A percentile compares a stretch with the other conserved stretches of the same genome.
Conservation (phyloP, 1,140 invertebrate species). For the Oryzaephilus surinamensis region DNA sequence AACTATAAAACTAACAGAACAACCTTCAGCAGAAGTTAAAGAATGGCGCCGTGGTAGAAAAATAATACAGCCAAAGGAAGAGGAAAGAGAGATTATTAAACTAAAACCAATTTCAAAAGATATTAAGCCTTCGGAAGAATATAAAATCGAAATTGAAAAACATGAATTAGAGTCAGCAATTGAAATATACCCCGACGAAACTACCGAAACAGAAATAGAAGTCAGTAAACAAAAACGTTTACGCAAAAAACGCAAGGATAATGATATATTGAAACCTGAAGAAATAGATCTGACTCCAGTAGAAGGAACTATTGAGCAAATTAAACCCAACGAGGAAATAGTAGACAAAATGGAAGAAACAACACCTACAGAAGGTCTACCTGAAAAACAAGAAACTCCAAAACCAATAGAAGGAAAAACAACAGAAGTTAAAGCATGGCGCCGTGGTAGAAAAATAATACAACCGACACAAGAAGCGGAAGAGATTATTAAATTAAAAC, state of each 20-base stretch:
- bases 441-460: constrained; percentile 35
- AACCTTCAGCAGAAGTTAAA: constrained; percentile 12
- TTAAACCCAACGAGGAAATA: constrained; percentile 35
- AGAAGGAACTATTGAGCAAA: no score
- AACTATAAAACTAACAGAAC: constrained; percentile 13
- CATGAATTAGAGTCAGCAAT: no score
- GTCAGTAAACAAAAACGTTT: no score
- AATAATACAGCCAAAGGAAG: constrained; percentile 17
- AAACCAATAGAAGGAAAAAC: constrained; percentile 29
- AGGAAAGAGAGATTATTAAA: constrained; percentile 9
- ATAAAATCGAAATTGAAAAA: no score
- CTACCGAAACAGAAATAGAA: no score
- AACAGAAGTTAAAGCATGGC: constrained; percentile 29
- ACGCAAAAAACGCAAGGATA: no score
- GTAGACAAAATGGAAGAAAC: constrained; percentile 32
- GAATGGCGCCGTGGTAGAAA: constrained; percentile 25
- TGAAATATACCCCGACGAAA: no score
- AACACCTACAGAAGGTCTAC: constrained; percentile 30
- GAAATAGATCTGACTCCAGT: no score
- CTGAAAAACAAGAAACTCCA: no score
- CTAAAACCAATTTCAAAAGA: constrained; percentile 15
- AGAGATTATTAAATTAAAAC: constrained; percentile 32
- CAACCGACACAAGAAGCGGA: constrained; percentile 33
- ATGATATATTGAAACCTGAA: no score
- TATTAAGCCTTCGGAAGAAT: no score